A percentile compares a stretch with the other conserved stretches of the same genome.
phyloP scores from a whole-genome alignment of 2,113 vertebrate genomes.

The Ceuthmochares aereus region DNA sequence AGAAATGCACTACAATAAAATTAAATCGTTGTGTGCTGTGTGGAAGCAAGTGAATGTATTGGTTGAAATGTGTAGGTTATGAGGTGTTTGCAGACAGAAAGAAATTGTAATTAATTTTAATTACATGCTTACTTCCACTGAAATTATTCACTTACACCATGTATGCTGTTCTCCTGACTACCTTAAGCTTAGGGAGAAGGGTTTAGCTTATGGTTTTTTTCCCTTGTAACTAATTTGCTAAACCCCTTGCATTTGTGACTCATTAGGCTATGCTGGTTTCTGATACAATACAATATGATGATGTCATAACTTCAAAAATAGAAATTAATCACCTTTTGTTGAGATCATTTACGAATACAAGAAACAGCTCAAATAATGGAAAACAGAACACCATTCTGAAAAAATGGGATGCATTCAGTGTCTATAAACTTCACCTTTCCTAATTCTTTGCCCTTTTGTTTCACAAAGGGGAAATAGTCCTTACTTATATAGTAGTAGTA shows the following conservation, averaged over 20 bases:
- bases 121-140: background rate
- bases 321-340: background rate
- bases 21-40: constrained; percentile 8
- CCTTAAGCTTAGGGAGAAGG: background rate
- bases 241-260: background rate
- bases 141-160: background rate
- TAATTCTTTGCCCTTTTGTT: background rate
- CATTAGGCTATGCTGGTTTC: background rate
- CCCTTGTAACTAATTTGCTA: background rate
- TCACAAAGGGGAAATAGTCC: background rate
- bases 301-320: background rate
- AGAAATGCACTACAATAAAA: constrained; percentile 51
- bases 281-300: background rate
- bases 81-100: constrained; percentile 24
- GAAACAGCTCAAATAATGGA: background rate
- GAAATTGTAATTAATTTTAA: constrained; percentile 41
- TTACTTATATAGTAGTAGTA: background rate
- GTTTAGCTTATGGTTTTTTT: rapidly evolving
- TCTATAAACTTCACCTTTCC: background rate
- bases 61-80: constrained; percentile 1
- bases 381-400: background rate
- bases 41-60: background rate
- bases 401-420: background rate
- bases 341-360: background rate
- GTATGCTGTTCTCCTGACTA: background rate